A percentile compares a stretch with the other conserved stretches of the same genome.
These are phyloP conservation scores for Alosa alosa DNA, from an alignment of 2,113 vertebrate species.

Conservation along the genomic window DNA sequence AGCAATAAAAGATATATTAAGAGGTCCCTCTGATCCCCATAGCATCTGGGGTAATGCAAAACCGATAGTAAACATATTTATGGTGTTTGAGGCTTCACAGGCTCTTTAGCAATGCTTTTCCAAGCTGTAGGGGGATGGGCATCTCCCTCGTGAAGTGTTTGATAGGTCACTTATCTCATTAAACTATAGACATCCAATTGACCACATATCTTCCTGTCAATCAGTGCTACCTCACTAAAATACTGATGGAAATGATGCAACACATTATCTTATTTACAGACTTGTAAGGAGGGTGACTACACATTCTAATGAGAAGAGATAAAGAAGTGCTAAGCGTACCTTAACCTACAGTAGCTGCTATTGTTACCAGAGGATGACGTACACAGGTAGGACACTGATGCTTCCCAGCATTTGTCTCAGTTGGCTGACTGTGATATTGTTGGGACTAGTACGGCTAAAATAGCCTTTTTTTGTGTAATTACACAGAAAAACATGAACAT, in stretches of 20 bases:
- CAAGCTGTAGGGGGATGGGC: slow-evolving; percentile 30
- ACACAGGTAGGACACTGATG: not conserved
- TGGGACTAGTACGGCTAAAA: not conserved
- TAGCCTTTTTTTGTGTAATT: not conserved
- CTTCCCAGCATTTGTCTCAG: not conserved
- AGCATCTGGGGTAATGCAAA: slow-evolving; percentile 43
- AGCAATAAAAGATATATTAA: slow-evolving; percentile 46
- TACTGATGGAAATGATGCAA: not conserved
- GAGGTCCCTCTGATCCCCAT: slow-evolving; percentile 44
- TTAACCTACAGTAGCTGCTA: not conserved
- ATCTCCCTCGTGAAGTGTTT: slow-evolving; percentile 25
- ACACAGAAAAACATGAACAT: not conserved
- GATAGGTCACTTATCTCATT: slow-evolving; percentile 53
- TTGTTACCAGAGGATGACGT: not conserved
- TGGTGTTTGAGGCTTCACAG: slow-evolving; percentile 37
- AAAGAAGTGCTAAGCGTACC: not conserved
- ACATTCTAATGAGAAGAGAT: not conserved
- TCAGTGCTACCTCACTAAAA: not conserved
- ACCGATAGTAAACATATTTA: slow-evolving; percentile 38
- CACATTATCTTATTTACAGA: not conserved
- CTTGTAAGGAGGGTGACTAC: not conserved
- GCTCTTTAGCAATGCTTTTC: slow-evolving; percentile 38
- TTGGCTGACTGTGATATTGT: not conserved
- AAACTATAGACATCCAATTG: slow-evolving; percentile 34
- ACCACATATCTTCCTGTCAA: not conserved